These are phyloP conservation scores for Idaea biselata DNA, from an alignment of 2,888 invertebrate genomes.

Conservation along the genomic window DNA sequence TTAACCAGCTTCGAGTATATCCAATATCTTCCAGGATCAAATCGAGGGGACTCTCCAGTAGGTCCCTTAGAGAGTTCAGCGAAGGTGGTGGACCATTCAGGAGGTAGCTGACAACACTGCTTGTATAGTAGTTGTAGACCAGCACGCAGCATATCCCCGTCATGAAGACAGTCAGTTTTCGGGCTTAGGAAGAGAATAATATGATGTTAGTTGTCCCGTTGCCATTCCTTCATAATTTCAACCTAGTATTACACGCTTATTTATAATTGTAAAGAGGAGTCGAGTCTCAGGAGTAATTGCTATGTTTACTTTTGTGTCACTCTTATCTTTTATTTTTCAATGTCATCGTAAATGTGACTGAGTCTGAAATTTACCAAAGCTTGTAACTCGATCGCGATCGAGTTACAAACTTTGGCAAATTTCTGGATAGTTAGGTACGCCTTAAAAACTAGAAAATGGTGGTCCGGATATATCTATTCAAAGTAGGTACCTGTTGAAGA, in stretches of 20 bases:
- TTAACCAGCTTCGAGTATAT: constrained; percentile 67
- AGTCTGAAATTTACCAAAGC: too few relatives aligned
- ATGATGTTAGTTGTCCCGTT: too few relatives aligned
- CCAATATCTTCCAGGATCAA: constrained; percentile 74
- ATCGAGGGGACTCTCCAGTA: constrained; percentile 72
- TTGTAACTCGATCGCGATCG: too few relatives aligned
- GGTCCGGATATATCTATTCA: neutral
- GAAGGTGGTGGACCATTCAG: constrained; percentile 74
- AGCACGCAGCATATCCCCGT: constrained; percentile 64
- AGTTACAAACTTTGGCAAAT: too few relatives aligned
- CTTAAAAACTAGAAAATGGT: neutral
- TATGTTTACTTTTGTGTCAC: too few relatives aligned
- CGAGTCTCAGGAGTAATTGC: too few relatives aligned
- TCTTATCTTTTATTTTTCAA: too few relatives aligned
- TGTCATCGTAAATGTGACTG: too few relatives aligned
- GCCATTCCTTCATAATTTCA: too few relatives aligned
- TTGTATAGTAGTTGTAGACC: constrained; percentile 81
- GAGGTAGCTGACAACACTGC: constrained; percentile 80
- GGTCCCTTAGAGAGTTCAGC: constrained; percentile 71
- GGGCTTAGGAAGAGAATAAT: constrained; percentile 36
- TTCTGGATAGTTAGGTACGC: too few relatives aligned
- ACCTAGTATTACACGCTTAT: too few relatives aligned
- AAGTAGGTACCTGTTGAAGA: constrained; percentile 46
- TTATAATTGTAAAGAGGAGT: too few relatives aligned
- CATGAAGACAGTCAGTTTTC: constrained; percentile 55